Evolutionary conservation across 2,888 invertebrate species (phyloP).

Genomic region (Macroteleia sp.): DNA sequence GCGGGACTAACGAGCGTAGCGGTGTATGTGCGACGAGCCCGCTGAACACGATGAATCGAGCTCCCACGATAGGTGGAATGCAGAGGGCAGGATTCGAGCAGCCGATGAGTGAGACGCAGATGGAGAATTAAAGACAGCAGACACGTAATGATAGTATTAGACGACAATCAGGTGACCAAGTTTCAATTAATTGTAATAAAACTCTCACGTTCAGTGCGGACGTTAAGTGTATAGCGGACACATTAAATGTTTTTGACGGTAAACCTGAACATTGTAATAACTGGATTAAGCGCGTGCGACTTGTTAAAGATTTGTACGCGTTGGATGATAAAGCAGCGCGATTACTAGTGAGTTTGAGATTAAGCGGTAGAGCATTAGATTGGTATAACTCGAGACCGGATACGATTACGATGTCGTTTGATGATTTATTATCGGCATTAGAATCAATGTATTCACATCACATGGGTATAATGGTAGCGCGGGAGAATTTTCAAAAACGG

Average conservation of each 20-base stretch:
- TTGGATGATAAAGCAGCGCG: constrained; percentile 7
- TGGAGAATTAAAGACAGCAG: not conserved
- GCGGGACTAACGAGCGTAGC: too few relatives aligned
- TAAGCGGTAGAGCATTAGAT: constrained; percentile 1
- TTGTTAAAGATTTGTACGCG: constrained; percentile 1
- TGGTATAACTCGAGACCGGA: constrained; percentile 8
- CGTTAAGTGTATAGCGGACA: not conserved
- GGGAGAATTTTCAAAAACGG: not conserved
- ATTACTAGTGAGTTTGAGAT: constrained; percentile 1
- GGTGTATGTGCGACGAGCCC: too few relatives aligned
- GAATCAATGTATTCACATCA: not conserved
- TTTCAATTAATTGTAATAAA: not conserved
- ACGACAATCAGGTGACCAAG: not conserved
- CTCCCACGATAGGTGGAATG: too few relatives aligned
- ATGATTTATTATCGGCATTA: not conserved
- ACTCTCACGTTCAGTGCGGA: not conserved
- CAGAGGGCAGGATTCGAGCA: too few relatives aligned
- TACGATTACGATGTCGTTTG: not conserved
- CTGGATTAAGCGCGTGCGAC: constrained; percentile 6
- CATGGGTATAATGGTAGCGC: not conserved
- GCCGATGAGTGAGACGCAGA: too few relatives aligned
- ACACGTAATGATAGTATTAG: not conserved
- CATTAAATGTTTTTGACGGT: constrained; percentile 11
- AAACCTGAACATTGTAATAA: not conserved
- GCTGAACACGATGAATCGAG: too few relatives aligned